phyloP scores from a whole-genome alignment of 64 coral and sea anemone genomes.

The Platygyra sinensis region DNA sequence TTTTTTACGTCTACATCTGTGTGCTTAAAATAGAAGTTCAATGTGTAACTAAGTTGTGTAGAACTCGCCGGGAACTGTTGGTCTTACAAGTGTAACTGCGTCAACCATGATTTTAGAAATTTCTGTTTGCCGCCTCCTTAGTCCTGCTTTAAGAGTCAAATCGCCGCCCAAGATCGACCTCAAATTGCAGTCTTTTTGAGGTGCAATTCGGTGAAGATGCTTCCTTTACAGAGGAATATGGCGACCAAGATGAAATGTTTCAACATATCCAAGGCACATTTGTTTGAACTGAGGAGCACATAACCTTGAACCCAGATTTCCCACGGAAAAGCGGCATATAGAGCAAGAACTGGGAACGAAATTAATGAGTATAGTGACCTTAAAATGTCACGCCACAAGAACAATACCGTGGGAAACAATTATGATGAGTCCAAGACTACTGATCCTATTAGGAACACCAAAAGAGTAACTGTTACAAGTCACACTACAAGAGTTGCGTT shows the following conservation, averaged over 20 bases:
- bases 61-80: no score
- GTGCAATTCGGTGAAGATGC: conserved; percentile 50
- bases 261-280: conserved; percentile 32
- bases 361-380: not conserved
- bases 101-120: not conserved
- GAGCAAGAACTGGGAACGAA: no score
- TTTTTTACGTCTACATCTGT: no score
- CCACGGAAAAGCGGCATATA: no score
- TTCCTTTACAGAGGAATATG: conserved; percentile 59
- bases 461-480: no score
- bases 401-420: not conserved
- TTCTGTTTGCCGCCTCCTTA: not conserved
- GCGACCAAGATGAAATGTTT: conserved; percentile 31
- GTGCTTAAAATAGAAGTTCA: no score
- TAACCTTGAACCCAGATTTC: no score
- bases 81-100: no score
- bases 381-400: not conserved
- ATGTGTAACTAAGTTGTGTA: no score
- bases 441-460: no score
- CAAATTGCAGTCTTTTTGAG: not conserved
- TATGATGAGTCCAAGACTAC: not conserved
- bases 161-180: conserved; percentile 16
- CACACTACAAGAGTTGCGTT: no score
- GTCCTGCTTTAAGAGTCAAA: not conserved
- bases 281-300: not conserved